Evolutionary conservation across 2,113 vertebrate species (phyloP).

Genomic region (Passer domesticus): DNA sequence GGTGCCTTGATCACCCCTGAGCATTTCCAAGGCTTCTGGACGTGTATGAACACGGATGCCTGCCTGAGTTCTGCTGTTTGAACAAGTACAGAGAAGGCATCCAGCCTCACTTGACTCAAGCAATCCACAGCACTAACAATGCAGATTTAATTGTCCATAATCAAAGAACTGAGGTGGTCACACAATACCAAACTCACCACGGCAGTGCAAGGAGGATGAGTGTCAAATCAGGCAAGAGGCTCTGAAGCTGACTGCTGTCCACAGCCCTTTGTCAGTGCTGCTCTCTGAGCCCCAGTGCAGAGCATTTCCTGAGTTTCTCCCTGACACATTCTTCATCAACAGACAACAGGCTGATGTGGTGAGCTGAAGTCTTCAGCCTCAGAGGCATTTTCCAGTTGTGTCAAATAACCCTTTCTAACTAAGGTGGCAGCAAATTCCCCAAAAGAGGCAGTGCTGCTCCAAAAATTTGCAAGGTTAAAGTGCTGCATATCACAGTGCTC

Average conservation of each 20-base stretch:
- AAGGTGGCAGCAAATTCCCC: background rate
- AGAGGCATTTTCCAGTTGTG: background rate
- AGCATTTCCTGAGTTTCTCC: fast-evolving
- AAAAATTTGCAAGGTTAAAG: background rate
- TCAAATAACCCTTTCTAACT: background rate
- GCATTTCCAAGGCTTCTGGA: background rate
- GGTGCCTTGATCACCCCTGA: background rate
- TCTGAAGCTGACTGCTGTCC: background rate
- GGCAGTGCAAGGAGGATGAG: background rate
- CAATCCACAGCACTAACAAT: background rate
- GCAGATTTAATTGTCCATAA: background rate
- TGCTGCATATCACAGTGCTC: background rate
- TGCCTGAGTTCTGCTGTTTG: background rate
- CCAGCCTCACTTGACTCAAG: background rate
- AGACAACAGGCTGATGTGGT: background rate
- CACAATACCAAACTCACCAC: background rate
- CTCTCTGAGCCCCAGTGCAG: background rate
- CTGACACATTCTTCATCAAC: background rate
- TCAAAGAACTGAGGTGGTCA: background rate
- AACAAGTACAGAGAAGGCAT: background rate
- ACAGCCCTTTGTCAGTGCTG: background rate
- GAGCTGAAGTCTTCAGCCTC: background rate
- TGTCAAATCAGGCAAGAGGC: background rate
- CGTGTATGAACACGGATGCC: fast-evolving
- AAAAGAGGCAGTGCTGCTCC: fast-evolving